Percentiles rank a stretch among this genome's conserved stretches.
Evolutionary conservation across 2,888 invertebrate genomes (phyloP).

Genomic region (Agonopterix alstromeriana): DNA sequence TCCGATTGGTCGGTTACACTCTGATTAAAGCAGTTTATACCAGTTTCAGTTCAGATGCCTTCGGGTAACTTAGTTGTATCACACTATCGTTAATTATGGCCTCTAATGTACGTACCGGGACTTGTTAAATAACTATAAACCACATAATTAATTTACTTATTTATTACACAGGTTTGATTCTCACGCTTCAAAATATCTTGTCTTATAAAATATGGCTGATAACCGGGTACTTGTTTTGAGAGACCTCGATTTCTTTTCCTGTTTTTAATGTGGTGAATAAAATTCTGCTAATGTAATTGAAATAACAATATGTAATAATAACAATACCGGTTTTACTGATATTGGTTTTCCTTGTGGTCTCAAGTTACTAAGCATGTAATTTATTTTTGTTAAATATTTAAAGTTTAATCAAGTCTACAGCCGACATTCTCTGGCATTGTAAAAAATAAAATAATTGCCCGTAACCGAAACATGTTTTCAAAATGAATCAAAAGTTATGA

Average conservation of each 20-base stretch:
- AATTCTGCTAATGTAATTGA: neutral
- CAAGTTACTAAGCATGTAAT: slow-evolving; percentile 11
- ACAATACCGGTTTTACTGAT: slow-evolving; percentile 23
- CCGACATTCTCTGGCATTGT: too few relatives aligned
- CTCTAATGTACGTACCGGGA: too few relatives aligned
- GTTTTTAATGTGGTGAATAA: slow-evolving; percentile 25
- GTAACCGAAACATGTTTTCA: too few relatives aligned
- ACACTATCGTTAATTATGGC: slow-evolving; percentile 19
- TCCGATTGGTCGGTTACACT: slow-evolving; percentile 40
- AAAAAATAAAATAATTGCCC: too few relatives aligned
- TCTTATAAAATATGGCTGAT: slow-evolving; percentile 1
- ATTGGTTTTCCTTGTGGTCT: slow-evolving; percentile 25
- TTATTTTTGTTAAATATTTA: too few relatives aligned
- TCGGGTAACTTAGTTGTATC: slow-evolving; percentile 7
- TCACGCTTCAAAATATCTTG: slow-evolving; percentile 18
- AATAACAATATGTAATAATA: slow-evolving; percentile 14
- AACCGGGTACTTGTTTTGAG: slow-evolving; percentile 5
- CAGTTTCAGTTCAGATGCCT: slow-evolving; percentile 19
- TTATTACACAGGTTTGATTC: slow-evolving; percentile 16
- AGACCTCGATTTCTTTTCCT: slow-evolving; percentile 44
- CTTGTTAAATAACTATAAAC: slow-evolving; percentile 3
- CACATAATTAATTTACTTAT: slow-evolving; percentile 13
- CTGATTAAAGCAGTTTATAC: slow-evolving; percentile 32
- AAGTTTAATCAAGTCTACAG: too few relatives aligned
- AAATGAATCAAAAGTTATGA: too few relatives aligned